These are phyloP conservation scores for Notodonta dromedarius DNA, from an alignment of 2,888 invertebrate genomes.

Conservation along the genomic window DNA sequence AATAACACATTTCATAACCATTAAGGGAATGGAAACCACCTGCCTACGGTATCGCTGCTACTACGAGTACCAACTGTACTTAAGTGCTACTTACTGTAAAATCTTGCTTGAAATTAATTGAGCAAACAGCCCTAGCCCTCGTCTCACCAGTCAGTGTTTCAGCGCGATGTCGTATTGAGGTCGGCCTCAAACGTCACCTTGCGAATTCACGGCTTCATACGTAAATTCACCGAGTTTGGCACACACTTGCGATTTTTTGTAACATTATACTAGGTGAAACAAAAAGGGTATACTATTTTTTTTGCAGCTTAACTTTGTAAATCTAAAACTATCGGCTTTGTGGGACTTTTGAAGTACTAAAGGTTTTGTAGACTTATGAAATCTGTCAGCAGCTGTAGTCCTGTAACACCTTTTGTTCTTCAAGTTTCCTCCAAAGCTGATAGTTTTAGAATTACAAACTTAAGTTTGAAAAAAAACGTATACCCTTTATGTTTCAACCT, in stretches of 20 bases:
- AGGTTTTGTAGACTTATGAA: no score
- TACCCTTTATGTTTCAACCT: no score
- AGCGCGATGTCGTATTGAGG: slow-evolving; percentile 23
- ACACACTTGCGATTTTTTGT: slow-evolving; percentile 11
- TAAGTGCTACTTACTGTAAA: slow-evolving; percentile 15
- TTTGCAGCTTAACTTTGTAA: no score
- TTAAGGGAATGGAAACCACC: slow-evolving; percentile 2
- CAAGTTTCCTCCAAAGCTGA: no score
- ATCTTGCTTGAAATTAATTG: slow-evolving; percentile 28
- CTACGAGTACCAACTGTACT: background rate
- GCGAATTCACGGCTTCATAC: slow-evolving; percentile 30
- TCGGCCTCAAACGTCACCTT: slow-evolving; percentile 34
- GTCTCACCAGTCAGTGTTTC: slow-evolving; percentile 34
- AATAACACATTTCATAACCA: background rate
- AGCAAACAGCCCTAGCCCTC: slow-evolving; percentile 29
- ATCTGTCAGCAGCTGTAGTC: no score
- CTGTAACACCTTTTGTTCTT: no score
- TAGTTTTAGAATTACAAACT: no score
- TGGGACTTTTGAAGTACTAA: no score
- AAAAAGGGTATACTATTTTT: no score
- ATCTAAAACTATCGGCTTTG: no score
- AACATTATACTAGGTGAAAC: background rate
- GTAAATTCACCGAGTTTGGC: slow-evolving; percentile 21
- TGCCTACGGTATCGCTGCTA: background rate
- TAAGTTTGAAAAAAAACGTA: no score